Evolutionary conservation across 2,888 invertebrate genomes (phyloP).

Genomic region (Lithophane socia): DNA sequence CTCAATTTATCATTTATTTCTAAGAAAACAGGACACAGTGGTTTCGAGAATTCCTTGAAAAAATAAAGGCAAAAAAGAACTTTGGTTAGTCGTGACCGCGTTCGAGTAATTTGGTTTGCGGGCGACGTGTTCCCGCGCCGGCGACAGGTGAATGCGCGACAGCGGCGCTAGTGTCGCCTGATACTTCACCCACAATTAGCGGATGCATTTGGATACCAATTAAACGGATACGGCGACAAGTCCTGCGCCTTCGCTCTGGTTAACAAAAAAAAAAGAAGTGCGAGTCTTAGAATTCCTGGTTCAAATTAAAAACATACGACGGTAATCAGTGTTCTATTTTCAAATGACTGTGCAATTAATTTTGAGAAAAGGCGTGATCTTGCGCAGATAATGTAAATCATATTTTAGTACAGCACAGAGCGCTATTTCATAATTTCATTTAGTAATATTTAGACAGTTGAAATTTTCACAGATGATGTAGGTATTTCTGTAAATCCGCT

Average conservation of each 20-base stretch:
- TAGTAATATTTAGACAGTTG: no score
- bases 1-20: conserved; percentile 40
- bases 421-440: no score
- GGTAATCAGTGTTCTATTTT: conserved; percentile 34
- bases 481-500: no score
- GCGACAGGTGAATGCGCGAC: conserved; percentile 80
- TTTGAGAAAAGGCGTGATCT: not conserved
- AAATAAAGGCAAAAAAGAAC: conserved; percentile 60
- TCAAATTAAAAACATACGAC: conserved; percentile 35
- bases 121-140: conserved; percentile 66
- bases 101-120: conserved; percentile 75
- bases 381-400: no score
- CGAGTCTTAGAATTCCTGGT: conserved; percentile 44
- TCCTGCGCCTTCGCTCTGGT: conserved; percentile 53
- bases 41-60: conserved; percentile 48
- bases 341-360: not conserved
- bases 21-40: conserved; percentile 36
- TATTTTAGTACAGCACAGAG: no score
- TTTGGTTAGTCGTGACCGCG: conserved; percentile 69
- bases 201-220: conserved; percentile 80
- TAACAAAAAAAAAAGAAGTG: conserved; percentile 53
- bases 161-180: conserved; percentile 73
- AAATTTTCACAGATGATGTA: no score
- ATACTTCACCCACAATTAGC: conserved; percentile 81
- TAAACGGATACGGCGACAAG: conserved; percentile 74